Evolutionary conservation across 2,888 invertebrate species (phyloP).

Genomic region (Lycaena phlaeas): DNA sequence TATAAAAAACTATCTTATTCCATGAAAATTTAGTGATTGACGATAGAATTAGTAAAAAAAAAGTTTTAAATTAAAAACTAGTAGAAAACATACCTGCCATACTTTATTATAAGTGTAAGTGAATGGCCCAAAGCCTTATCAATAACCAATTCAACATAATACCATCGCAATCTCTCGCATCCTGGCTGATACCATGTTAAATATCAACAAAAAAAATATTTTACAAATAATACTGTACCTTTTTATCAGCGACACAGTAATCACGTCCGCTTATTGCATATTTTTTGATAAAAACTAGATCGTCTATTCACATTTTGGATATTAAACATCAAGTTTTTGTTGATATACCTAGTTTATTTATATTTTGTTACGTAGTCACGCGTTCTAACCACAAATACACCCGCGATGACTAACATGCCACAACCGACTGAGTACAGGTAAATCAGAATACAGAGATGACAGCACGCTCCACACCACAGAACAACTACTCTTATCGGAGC

Average conservation of each 20-base stretch:
- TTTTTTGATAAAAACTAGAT: neutral
- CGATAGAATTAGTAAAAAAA: too few relatives aligned
- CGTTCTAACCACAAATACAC: conserved; percentile 5
- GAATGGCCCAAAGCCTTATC: too few relatives aligned
- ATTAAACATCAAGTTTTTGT: neutral
- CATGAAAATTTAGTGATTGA: too few relatives aligned
- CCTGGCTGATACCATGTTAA: neutral
- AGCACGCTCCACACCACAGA: too few relatives aligned
- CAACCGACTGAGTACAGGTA: too few relatives aligned
- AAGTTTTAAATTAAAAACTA: too few relatives aligned
- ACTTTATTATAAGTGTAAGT: too few relatives aligned
- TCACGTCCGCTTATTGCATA: neutral
- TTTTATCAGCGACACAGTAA: neutral
- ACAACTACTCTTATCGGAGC: too few relatives aligned
- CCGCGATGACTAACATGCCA: conserved; percentile 10
- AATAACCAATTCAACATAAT: neutral
- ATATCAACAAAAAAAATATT: neutral
- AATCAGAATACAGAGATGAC: too few relatives aligned
- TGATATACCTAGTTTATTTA: neutral
- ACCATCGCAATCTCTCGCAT: neutral
- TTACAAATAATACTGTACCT: neutral
- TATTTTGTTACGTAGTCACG: neutral
- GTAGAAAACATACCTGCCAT: too few relatives aligned
- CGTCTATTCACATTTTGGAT: neutral
- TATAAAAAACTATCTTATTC: too few relatives aligned